Base-by-base conservation (phyloP, 1,140 invertebrate species). In the Drosophila nebulosa region DNA sequence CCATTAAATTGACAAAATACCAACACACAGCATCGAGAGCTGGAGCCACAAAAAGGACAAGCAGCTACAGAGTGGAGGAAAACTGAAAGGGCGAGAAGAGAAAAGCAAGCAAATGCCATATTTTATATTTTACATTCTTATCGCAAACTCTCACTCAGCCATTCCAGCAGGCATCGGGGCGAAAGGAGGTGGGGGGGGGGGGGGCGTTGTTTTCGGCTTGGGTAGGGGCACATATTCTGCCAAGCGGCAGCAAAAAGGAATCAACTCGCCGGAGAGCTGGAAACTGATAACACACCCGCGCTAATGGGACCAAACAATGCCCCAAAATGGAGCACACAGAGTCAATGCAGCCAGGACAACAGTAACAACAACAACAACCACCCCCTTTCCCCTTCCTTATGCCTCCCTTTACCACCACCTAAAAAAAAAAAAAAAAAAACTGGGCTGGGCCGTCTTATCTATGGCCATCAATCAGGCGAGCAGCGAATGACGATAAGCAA, bases 71-170 rank as follows among this genome's bases (percentile, higher is more conserved):
- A 36, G 86, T 79, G 89, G 85, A 79, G 78, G 35, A 42, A 64
- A 36, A 62, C 57, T 66, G 59, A 51, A 50, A 70, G 55, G 58
- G 30, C 10, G 55, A 55, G 73, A 21, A 21, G 59, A 73, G 57
- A 59, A 63, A 50, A 61, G 71, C 46, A 36, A 77, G 65, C 72
- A 72, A 78, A 64, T 71, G 83, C 85, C 85, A 90, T 90, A 90
- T 89, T 90, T 86, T 90, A 85, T 90, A 90, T 90, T 90, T 90
- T 90, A 86, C 86, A 90, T 90, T 90, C 89, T 90, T 90, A 90
- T 90, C 89, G 86, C 85, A 78, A 90, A 88, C 85, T 89, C 79
- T 90, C 86, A 90, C 88, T 90, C 88, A 90, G 72, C 88, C 88
- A 90, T 90, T 90, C 78, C 39, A 46, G 16, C 7, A 46, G 7